Base-by-base conservation (phyloP, 1,140 invertebrate species). In the Aphidius ervi region DNA sequence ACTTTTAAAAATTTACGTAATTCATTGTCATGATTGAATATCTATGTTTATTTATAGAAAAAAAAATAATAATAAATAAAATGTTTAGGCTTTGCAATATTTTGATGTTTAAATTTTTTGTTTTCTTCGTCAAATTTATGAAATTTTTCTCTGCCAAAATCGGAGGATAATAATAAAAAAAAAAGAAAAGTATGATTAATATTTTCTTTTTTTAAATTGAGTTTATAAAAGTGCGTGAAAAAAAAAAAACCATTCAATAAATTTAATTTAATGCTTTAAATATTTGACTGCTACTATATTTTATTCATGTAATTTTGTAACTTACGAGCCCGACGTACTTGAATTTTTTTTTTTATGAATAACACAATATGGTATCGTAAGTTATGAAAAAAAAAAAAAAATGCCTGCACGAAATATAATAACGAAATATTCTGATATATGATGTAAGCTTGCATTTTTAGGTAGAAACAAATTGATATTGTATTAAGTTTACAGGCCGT, bases 261-360 rank as follows among this genome's bases (percentile, higher is more conserved):
- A 31, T 31, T 61, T 66, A 59, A 56, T 64, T 63, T 54, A 40
- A 54, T 43, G 7, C 43, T 20, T 53, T 63, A 41, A 66, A 60
- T 46, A 52, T 43, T 62, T 56, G 16, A n/a, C 31, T 42, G 46
- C 45, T 60, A 42, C 46, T 59, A 16, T 57, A 39, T 40, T 54
- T 31, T 31, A 31, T 31, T 31, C 23, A 31, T 31, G 23, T 31
- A 54, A 46, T 23, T 53, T 62, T 50, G 9, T 59, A 63, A 61
- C 23, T 63, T 62, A 56, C 46, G 60, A 66, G 64, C 62, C 67
- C 58, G 56, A 63, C 57, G 58, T 67, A 68, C 56, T 68, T 61
- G 63, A 62, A 47, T 23, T 50, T 56, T 37, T 59, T 23, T 42
- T 23, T 43, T 31, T 31, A 4, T 20, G 6, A 42, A 31, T 20